Evolutionary conservation across 2,797 vertebrate species (phyloP).

Genomic region (Amblyraja radiata): DNA sequence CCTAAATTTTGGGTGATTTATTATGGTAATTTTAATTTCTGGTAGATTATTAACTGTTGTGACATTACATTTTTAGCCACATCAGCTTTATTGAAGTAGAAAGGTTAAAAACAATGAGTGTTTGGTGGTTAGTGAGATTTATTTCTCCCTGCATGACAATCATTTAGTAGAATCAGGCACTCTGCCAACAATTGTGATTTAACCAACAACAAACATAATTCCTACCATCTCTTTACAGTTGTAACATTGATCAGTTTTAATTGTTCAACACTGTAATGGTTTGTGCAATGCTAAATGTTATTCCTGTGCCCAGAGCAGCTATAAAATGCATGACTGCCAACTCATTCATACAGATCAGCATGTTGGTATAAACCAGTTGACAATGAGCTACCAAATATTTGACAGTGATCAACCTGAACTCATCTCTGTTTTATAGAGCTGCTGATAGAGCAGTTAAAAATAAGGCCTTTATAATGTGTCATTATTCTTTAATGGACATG

Average conservation of each 20-base stretch:
- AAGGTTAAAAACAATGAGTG: conserved; percentile 77
- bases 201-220: conserved; percentile 34
- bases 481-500: neutral
- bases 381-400: neutral
- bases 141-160: conserved; percentile 77
- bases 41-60: conserved; percentile 69
- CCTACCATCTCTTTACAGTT: conserved; percentile 7
- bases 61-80: conserved; percentile 73
- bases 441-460: neutral
- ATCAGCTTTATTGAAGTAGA: conserved; percentile 74
- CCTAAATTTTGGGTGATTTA: conserved; percentile 55
- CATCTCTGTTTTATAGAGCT: neutral
- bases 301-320: neutral
- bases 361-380: neutral
- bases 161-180: conserved; percentile 76
- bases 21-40: conserved; percentile 66
- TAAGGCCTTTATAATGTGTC: neutral
- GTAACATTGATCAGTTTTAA: conserved; percentile 30
- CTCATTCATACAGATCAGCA: neutral
- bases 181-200: conserved; percentile 54
- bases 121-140: conserved; percentile 75
- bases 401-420: neutral
- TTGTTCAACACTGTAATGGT: conserved; percentile 19
- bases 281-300: conserved; percentile 7
- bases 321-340: neutral